Conservation (phyloP, 2,797 vertebrate species). For the Hirundo rustica region DNA sequence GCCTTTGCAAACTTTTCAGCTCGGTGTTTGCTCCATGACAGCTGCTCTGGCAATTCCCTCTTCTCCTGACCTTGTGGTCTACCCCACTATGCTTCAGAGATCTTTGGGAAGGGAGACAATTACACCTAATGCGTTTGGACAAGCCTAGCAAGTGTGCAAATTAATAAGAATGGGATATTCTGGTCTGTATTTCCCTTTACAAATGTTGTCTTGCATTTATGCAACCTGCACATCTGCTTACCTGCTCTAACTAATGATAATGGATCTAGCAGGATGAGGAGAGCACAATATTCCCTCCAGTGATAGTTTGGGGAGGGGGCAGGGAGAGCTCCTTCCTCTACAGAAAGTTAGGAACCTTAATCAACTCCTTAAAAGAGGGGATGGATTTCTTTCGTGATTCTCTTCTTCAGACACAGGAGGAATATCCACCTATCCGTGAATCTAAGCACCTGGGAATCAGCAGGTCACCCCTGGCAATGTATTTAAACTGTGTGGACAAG, state of each 20-base stretch:
- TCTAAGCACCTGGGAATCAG: neutral
- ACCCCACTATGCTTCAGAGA: conserved; percentile 57
- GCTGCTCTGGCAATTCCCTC: conserved; percentile 72
- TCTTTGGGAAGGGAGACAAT: conserved; percentile 44
- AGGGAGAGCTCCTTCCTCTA: neutral
- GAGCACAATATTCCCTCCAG: conserved; percentile 52
- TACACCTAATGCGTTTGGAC: conserved; percentile 68
- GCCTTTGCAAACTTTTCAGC: conserved; percentile 32
- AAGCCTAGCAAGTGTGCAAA: conserved; percentile 60
- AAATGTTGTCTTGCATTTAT: conserved; percentile 38
- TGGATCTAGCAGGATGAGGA: conserved; percentile 58
- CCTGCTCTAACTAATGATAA: conserved; percentile 66
- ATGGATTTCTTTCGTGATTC: neutral
- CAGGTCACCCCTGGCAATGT: neutral
- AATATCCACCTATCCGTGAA: neutral
- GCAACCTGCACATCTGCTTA: conserved; percentile 70
- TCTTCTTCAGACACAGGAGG: neutral
- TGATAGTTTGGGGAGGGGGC: neutral
- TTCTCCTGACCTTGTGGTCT: conserved; percentile 59
- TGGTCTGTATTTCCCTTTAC: conserved; percentile 46
- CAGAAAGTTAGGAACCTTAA: neutral
- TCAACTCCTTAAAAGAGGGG: neutral
- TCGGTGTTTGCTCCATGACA: conserved; percentile 34
- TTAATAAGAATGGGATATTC: conserved; percentile 55
- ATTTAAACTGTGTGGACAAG: neutral